phyloP scores from a whole-genome alignment of 2,113 vertebrate species.

The Erythrocercus mccallii region DNA sequence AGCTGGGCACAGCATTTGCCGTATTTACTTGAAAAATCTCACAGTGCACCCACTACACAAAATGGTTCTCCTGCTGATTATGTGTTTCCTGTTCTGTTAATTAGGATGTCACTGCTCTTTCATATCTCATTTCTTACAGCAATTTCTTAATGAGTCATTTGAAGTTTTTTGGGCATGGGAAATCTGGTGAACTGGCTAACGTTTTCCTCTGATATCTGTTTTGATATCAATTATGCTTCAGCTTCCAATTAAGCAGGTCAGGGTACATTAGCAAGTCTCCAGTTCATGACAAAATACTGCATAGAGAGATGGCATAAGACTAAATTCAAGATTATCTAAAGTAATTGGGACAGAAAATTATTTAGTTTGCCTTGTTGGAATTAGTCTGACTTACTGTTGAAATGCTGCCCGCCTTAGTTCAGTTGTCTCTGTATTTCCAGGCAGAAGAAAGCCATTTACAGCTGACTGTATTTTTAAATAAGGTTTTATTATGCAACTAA shows the following conservation, averaged over 20 bases:
- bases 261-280: not conserved
- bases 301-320: conserved; percentile 8
- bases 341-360: conserved; percentile 56
- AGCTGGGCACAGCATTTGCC: not conserved
- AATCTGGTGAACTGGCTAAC: conserved; percentile 40
- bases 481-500: conserved; percentile 26
- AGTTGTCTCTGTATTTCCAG: conserved; percentile 22
- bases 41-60: not conserved
- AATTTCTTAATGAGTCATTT: conserved; percentile 40
- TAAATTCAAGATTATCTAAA: conserved; percentile 52
- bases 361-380: conserved; percentile 45
- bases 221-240: conserved; percentile 53
- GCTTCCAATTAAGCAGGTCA: conserved; percentile 47
- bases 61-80: not conserved
- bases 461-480: conserved; percentile 41
- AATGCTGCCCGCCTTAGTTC: conserved; percentile 9
- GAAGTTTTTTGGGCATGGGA: conserved; percentile 12
- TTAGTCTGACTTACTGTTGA: conserved; percentile 37
- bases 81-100: conserved; percentile 31
- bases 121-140: conserved; percentile 16
- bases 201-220: conserved; percentile 39
- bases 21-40: not conserved
- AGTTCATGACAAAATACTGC: conserved; percentile 25
- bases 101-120: conserved; percentile 32
- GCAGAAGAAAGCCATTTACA: conserved; percentile 42